Percentiles rank a stretch among this genome's conserved stretches.
These are phyloP conservation scores for Drosophila testacea DNA, from an alignment of 2,888 invertebrate species.

Conservation along the genomic window DNA sequence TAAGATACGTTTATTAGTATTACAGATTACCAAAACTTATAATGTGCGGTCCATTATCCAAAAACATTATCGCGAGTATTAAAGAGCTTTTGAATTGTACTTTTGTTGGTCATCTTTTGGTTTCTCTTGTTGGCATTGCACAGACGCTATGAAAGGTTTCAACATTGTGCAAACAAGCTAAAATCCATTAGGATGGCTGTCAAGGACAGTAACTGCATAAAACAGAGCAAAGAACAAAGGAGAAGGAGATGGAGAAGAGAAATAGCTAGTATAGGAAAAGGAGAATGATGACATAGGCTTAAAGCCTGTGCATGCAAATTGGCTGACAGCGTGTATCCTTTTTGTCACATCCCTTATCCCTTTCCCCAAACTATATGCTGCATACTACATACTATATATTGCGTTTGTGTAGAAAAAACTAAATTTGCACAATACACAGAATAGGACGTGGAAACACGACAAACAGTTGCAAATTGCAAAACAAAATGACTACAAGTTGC, in stretches of 20 bases:
- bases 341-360: background rate
- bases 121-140: constrained; percentile 12
- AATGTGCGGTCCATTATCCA: background rate
- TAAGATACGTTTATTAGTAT: background rate
- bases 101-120: constrained; percentile 20
- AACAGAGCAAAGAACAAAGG: background rate
- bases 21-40: background rate
- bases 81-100: constrained; percentile 20
- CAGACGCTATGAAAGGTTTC: constrained; percentile 20
- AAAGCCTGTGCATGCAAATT: constrained; percentile 51
- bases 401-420: constrained; percentile 33
- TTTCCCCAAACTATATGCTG: constrained; percentile 1
- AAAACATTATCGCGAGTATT: background rate
- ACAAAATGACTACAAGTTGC: constrained; percentile 50
- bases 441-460: constrained; percentile 74
- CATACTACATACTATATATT: background rate
- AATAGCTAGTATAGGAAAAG: constrained; percentile 1
- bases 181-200: constrained; percentile 52
- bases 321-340: constrained; percentile 24
- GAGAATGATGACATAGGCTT: constrained; percentile 33
- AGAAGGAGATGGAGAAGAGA: background rate
- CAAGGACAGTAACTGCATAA: constrained; percentile 47
- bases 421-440: constrained; percentile 76
- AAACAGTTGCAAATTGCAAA: constrained; percentile 73
- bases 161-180: constrained; percentile 41